Evolutionary conservation across 1,140 invertebrate genomes (phyloP).

Genomic region (Mycetomoellerius zeteki): DNA sequence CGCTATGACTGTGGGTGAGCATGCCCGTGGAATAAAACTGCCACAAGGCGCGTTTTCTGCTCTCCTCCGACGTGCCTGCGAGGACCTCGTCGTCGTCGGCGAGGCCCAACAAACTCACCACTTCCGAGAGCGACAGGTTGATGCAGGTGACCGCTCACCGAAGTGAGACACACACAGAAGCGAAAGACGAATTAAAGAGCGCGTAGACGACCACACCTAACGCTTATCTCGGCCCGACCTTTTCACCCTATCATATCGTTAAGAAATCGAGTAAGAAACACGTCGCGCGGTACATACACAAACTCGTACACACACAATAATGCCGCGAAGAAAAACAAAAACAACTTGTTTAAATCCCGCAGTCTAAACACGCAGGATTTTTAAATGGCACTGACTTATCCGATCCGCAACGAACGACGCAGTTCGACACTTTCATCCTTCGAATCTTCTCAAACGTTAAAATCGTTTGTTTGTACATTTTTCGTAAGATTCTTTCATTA

Average conservation of each 20-base stretch:
- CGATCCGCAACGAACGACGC: not conserved
- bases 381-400: not conserved
- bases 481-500: slow-evolving; percentile 12
- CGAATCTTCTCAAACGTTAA: slow-evolving; percentile 14
- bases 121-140: slow-evolving; percentile 80
- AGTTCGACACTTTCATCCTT: not conserved
- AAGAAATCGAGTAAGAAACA: not conserved
- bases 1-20: slow-evolving; percentile 93
- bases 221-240: not conserved
- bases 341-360: not conserved
- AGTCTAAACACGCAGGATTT: not conserved
- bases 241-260: not conserved
- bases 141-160: slow-evolving; percentile 40
- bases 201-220: not conserved
- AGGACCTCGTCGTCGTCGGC: slow-evolving; percentile 80
- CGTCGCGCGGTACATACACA: not conserved
- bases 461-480: not conserved
- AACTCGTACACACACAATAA: not conserved
- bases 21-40: slow-evolving; percentile 87
- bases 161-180: slow-evolving; percentile 33
- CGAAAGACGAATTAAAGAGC: not conserved
- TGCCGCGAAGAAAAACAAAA: too few relatives aligned
- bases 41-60: slow-evolving; percentile 81
- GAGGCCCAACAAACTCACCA: slow-evolving; percentile 78
- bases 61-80: slow-evolving; percentile 76